phyloP scores from a whole-genome alignment of 2,113 vertebrate species.

The Macquaria australasica region DNA sequence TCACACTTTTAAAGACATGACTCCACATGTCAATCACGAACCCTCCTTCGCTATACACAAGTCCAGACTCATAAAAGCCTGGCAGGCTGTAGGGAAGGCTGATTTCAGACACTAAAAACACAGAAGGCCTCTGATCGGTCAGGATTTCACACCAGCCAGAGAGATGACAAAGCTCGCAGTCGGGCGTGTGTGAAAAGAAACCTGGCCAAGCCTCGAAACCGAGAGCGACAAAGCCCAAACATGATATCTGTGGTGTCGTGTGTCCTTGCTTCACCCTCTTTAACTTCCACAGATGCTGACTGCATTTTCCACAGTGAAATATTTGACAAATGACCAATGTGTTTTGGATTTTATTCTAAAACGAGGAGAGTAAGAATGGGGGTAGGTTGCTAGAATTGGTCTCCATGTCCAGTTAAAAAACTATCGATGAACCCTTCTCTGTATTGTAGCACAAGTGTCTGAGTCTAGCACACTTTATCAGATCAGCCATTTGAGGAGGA shows the following conservation, averaged over 20 bases:
- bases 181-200: conserved; percentile 67
- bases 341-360: neutral
- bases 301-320: conserved; percentile 11
- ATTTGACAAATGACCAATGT: neutral
- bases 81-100: conserved; percentile 19
- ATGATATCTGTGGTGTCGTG: neutral
- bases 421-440: neutral
- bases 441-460: neutral
- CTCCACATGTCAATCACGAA: conserved; percentile 25
- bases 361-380: neutral
- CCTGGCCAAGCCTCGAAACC: conserved; percentile 9
- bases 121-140: conserved; percentile 48
- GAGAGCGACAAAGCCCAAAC: conserved; percentile 1
- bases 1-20: conserved; percentile 23
- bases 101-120: conserved; percentile 56
- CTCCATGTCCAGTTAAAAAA: neutral
- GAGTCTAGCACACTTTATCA: neutral
- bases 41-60: neutral
- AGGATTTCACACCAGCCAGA: conserved; percentile 75
- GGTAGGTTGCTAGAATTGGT: neutral
- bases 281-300: neutral
- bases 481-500: neutral
- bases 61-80: conserved; percentile 13
- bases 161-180: conserved; percentile 64
- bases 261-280: conserved; percentile 40